Evolutionary conservation across 2,888 invertebrate genomes (phyloP).

Genomic region (Volucella zonaria): DNA sequence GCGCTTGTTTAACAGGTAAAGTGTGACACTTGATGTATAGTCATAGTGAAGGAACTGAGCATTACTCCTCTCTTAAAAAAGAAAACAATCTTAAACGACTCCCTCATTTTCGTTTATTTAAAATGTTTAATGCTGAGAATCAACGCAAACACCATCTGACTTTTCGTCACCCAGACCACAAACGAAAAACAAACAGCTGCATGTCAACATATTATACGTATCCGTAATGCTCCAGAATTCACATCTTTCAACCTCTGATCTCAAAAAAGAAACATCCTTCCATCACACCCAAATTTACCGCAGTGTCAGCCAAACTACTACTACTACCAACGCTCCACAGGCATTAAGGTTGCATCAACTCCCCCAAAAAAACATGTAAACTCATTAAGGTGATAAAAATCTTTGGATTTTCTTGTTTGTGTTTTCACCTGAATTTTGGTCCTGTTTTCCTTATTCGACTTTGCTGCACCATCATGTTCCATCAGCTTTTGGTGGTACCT

Average conservation of each 20-base stretch:
- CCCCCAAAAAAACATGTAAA: slow-evolving; percentile 61
- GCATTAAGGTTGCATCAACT: slow-evolving; percentile 1
- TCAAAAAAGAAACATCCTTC: slow-evolving; percentile 18
- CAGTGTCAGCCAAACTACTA: slow-evolving; percentile 54
- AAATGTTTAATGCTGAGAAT: slow-evolving; percentile 40
- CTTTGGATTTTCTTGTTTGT: slow-evolving; percentile 66
- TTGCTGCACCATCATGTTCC: slow-evolving; percentile 53
- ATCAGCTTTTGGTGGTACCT: slow-evolving; percentile 59
- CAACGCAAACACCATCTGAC: slow-evolving; percentile 22
- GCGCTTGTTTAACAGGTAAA: too few species aligned
- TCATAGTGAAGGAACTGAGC: too few species aligned
- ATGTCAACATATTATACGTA: neutral
- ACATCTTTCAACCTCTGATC: slow-evolving; percentile 39
- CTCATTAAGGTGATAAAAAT: slow-evolving; percentile 74
- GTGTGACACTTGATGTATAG: too few species aligned
- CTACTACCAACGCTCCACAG: slow-evolving; percentile 1
- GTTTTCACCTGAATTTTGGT: slow-evolving; percentile 54
- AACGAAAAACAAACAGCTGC: too few species aligned
- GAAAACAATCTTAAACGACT: neutral
- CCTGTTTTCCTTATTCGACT: slow-evolving; percentile 30
- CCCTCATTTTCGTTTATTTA: neutral
- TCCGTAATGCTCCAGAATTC: neutral
- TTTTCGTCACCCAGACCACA: slow-evolving; percentile 4
- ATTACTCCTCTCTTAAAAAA: too few species aligned
- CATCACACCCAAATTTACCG: slow-evolving; percentile 40